These are phyloP conservation scores for Sarotherodon lohbergeri DNA, from an alignment of 2,113 vertebrate species.

Conservation along the genomic window DNA sequence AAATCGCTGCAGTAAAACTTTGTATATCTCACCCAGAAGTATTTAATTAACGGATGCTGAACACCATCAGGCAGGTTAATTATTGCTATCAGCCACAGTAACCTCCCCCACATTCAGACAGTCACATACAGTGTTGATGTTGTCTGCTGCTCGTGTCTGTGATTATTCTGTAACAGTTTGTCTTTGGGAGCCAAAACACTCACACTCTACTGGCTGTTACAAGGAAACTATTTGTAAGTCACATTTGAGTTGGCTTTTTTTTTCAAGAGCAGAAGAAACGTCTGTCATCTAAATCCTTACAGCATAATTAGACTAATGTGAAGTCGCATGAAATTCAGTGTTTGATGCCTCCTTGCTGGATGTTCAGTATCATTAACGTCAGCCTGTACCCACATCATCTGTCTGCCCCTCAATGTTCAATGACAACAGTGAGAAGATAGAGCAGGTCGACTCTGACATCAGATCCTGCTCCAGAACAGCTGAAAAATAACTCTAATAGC, in stretches of 20 bases:
- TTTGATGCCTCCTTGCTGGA: background rate
- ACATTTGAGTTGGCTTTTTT: background rate
- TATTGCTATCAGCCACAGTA: background rate
- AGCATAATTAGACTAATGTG: rapidly evolving
- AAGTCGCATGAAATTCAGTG: background rate
- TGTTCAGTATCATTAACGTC: background rate
- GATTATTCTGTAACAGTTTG: rapidly evolving
- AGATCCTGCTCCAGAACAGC: background rate
- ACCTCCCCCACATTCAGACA: background rate
- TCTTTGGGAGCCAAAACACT: rapidly evolving
- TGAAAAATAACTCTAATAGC: no score
- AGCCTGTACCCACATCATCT: rapidly evolving
- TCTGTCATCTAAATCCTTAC: background rate
- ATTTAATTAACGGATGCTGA: rapidly evolving
- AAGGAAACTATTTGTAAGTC: background rate
- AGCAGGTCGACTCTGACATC: rapidly evolving
- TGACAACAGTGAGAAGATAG: background rate
- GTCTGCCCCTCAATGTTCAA: rapidly evolving
- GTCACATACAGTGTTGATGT: background rate
- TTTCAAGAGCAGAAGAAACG: background rate
- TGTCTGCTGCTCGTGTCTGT: rapidly evolving
- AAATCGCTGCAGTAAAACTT: rapidly evolving
- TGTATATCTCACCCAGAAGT: rapidly evolving
- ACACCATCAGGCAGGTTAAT: background rate
- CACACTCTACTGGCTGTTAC: rapidly evolving